A percentile compares a stretch with the other conserved stretches of the same genome.
These are phyloP conservation scores for Galleria mellonella DNA, from an alignment of 1,140 invertebrate species.

Conservation along the genomic window DNA sequence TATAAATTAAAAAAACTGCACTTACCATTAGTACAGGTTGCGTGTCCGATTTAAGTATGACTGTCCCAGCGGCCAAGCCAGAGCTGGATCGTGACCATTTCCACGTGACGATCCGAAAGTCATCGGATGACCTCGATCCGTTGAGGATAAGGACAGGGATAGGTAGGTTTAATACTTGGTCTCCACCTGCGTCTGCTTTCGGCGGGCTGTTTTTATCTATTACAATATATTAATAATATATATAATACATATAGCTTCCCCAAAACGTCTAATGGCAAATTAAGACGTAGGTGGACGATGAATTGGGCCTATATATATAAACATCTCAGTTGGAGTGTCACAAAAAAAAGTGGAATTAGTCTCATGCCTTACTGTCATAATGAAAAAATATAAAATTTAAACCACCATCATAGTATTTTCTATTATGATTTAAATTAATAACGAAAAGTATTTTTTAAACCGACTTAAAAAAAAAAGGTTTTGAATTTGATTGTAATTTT, in stretches of 20 bases:
- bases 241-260: neutral
- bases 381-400: too few species aligned
- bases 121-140: slow-evolving; percentile 90
- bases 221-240: slow-evolving; percentile 13
- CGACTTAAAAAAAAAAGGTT: too few species aligned
- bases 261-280: neutral
- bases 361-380: too few species aligned
- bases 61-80: slow-evolving; percentile 88
- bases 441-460: too few species aligned
- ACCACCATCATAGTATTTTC: too few species aligned
- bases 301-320: too few species aligned
- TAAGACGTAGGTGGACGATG: too few species aligned
- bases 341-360: too few species aligned
- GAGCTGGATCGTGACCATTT: slow-evolving; percentile 87
- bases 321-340: too few species aligned
- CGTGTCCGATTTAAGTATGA: slow-evolving; percentile 83
- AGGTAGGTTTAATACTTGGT: slow-evolving; percentile 86
- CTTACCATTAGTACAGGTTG: slow-evolving; percentile 85
- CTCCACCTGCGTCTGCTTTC: slow-evolving; percentile 90
- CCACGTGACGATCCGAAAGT: slow-evolving; percentile 90
- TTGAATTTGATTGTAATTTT: too few species aligned
- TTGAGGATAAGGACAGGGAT: slow-evolving; percentile 86
- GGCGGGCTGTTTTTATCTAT: slow-evolving; percentile 92
- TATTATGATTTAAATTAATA: too few species aligned
- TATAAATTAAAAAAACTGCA: neutral